Base-by-base conservation (phyloP, 2,888 invertebrate species). In the Melikaiella ostensackeni region DNA sequence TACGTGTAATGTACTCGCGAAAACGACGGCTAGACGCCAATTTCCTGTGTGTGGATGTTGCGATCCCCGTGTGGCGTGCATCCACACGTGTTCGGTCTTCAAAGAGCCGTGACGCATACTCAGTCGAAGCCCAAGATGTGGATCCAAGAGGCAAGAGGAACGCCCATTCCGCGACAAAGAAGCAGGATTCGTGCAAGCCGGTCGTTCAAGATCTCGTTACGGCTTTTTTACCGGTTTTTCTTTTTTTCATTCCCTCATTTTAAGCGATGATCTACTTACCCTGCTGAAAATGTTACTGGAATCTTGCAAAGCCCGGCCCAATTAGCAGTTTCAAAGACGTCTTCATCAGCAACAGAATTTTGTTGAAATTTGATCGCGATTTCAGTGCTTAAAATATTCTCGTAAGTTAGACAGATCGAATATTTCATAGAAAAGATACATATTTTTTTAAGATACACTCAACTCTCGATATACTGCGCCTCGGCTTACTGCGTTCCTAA, bases 151-250 rank as follows among this genome's bases (percentile, higher is more conserved):
- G 35, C 63, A 13, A 63, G 21, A 35, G 4, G 30, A 64, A 59
- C 64, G 73, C 59, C 62, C 38, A 64, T 50, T 30, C 19, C 46
- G 55, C 30, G 76, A 66, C 50, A 55, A 63, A 38, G 70, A 24
- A 75, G 46, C 38, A 57, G 27, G 35, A 50, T 61, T 35, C 75
- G 75, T 75, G 62, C 33, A 62, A 55, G 66, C 33, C 35, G 50
- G 70, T 70, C 70, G 50, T 70, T 70, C 70, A 70, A 70, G 70
- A 70, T 70, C 70, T 70, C 70, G 70, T 70, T 70, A 70, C 50
- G n/a, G 50, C 70, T 70, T 70, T 70, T 70, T 70, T 46, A 70
- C 46, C n/a, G 21, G 13, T 21, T 70, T 46, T 46, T 46, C n/a
- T 46, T 66, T 70, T 70, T 50, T 30, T 50, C 13, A 11, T 70